Base-by-base conservation (phyloP, 92 coral and sea anemone genomes). In the Actinernus sp. region DNA sequence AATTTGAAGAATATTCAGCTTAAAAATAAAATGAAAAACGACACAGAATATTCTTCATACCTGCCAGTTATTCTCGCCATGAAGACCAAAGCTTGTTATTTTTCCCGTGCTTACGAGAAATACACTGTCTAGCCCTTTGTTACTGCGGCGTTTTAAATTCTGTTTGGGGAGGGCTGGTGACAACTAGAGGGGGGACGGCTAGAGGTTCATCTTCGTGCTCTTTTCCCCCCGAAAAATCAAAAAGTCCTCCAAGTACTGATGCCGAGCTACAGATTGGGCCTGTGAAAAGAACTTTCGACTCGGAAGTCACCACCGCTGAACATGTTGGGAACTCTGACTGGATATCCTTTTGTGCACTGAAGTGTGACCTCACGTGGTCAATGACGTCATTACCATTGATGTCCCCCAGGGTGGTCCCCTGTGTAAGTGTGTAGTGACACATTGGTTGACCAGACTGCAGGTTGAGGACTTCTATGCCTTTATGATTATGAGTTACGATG, bases 21-120 rank as follows among this genome's bases (percentile, higher is more conserved):
- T n/a, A n/a, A n/a, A n/a, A n/a, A n/a, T n/a, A n/a, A n/a, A n/a
- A n/a, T n/a, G n/a, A n/a, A n/a, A n/a, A n/a, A n/a, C n/a, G n/a
- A n/a, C n/a, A n/a, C n/a, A n/a, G n/a, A n/a, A n/a, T n/a, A n/a
- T n/a, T n/a, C n/a, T n/a, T n/a, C 61, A 2, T 55, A 94, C 98
- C 98, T 94, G 97, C 98, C 98, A 94, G 71, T 91, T 92, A 14
- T 85, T 58, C 26, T 92, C 88, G 41, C 98, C 98, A 36, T 78
- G 89, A 18, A 97, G 93, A 20, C 89, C 95, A 55, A 82, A 80
- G 71, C 94, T 92, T 14, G 97, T 74, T 19, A 94, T 52, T 50
- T 76, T 68, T 32, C 98, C 98, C 0, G 94, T 59, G 29, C 94
- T 68, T 9, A 88, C 73, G 29, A 91, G 52, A 48, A 94, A 85